phyloP scores from a whole-genome alignment of 2,113 vertebrate species.

The Corapipo altera region DNA sequence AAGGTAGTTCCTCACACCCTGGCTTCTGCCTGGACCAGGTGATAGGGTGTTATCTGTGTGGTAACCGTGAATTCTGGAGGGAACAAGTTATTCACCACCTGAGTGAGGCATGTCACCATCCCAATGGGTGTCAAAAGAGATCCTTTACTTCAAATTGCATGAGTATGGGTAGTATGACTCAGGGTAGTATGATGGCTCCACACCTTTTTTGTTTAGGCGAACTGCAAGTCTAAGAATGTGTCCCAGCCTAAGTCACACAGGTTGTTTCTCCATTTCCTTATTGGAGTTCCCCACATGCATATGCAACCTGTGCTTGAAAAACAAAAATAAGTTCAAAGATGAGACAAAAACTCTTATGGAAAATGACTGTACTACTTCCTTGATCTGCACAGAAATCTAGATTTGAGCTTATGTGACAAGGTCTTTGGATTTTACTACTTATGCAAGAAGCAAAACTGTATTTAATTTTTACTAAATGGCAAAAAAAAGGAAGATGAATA shows the following conservation, averaged over 20 bases:
- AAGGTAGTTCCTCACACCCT: not conserved
- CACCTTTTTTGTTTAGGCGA: not conserved
- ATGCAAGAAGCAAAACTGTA: not conserved
- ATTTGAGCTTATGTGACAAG: not conserved
- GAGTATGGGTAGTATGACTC: not conserved
- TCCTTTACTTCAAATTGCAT: fast-evolving
- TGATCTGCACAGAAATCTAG: not conserved
- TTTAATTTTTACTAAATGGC: not conserved
- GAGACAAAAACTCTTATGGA: not conserved
- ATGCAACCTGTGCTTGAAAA: not conserved
- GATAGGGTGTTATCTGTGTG: fast-evolving
- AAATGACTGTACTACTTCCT: not conserved
- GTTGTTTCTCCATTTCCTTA: not conserved
- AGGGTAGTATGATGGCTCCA: not conserved
- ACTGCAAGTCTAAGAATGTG: not conserved
- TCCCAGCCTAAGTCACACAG: not conserved
- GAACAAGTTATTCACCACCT: not conserved
- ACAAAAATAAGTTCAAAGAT: not conserved
- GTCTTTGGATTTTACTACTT: not conserved
- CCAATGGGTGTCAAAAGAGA: not conserved
- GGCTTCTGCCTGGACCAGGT: not conserved
- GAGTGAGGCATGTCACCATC: not conserved
- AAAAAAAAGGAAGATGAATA: not conserved
- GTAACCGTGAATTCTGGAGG: not conserved
- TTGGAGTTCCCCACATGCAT: not conserved